A percentile compares a stretch with the other conserved stretches of the same genome.
Conservation (phyloP, 2,888 invertebrate species). For the Epinotia demarniana region DNA sequence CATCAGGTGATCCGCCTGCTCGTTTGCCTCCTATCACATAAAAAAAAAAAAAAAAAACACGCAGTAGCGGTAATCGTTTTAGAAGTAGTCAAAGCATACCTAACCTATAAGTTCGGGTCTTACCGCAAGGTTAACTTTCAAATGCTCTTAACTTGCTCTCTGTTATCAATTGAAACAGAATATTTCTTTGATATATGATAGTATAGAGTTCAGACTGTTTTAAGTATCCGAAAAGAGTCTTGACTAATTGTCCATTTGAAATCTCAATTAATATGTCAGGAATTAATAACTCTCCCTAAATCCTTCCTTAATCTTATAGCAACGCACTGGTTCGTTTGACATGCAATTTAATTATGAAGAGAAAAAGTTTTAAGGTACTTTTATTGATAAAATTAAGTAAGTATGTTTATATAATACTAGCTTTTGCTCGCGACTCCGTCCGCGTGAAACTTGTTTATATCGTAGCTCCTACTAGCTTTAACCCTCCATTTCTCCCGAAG, state of each 20-base stretch:
- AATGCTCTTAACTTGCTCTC: neutral
- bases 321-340: neutral
- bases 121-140: neutral
- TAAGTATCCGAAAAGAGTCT: neutral
- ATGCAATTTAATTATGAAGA: neutral
- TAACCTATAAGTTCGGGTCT: neutral
- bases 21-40: no score
- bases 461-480: no score
- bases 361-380: neutral
- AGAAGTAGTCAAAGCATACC: slow-evolving; percentile 23
- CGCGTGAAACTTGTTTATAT: no score
- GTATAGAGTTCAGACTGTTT: neutral
- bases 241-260: neutral
- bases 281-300: slow-evolving; percentile 20
- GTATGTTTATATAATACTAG: neutral
- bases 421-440: no score
- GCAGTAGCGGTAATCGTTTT: slow-evolving; percentile 40
- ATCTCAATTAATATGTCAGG: slow-evolving; percentile 13
- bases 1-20: no score
- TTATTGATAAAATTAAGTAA: neutral
- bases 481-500: no score
- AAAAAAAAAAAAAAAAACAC: no score
- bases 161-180: neutral
- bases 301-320: neutral
- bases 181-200: neutral